Evolutionary conservation across 2,888 invertebrate genomes (phyloP).

Genomic region (Scaeva pyrastri): DNA sequence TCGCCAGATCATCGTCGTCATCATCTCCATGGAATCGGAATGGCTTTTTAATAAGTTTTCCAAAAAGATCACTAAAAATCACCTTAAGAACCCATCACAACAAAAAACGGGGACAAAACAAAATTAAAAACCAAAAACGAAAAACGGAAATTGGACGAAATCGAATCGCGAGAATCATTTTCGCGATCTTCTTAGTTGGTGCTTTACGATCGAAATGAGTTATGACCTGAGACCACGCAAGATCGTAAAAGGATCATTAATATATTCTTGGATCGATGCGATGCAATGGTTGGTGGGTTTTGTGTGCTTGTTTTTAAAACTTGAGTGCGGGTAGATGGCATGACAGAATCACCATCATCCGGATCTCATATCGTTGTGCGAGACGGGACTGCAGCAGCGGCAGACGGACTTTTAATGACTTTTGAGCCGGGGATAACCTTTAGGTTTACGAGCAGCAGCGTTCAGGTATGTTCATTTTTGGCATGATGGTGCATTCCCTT

Average conservation of each 20-base stretch:
- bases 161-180: slow-evolving; percentile 68
- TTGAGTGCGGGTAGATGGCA: slow-evolving; percentile 27
- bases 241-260: slow-evolving; percentile 83
- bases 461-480: slow-evolving; percentile 45
- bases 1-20: slow-evolving; percentile 38
- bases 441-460: slow-evolving; percentile 5
- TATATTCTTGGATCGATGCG: slow-evolving; percentile 77
- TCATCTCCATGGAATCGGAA: slow-evolving; percentile 66
- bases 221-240: slow-evolving; percentile 82
- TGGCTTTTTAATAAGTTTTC: slow-evolving; percentile 70
- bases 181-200: slow-evolving; percentile 67
- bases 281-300: not conserved
- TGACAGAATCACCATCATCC: slow-evolving; percentile 27
- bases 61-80: slow-evolving; percentile 40
- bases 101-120: slow-evolving; percentile 23
- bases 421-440: slow-evolving; percentile 48
- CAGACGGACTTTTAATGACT: slow-evolving; percentile 62
- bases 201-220: slow-evolving; percentile 82
- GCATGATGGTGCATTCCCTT: slow-evolving; percentile 38
- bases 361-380: slow-evolving; percentile 37
- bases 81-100: slow-evolving; percentile 33
- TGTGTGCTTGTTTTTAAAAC: slow-evolving; percentile 8
- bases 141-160: slow-evolving; percentile 19
- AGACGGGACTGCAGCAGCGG: not conserved
- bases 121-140: slow-evolving; percentile 7